Base-by-base conservation (phyloP, 2,113 vertebrate genomes). In the Dolichallabes microphthalmus region DNA sequence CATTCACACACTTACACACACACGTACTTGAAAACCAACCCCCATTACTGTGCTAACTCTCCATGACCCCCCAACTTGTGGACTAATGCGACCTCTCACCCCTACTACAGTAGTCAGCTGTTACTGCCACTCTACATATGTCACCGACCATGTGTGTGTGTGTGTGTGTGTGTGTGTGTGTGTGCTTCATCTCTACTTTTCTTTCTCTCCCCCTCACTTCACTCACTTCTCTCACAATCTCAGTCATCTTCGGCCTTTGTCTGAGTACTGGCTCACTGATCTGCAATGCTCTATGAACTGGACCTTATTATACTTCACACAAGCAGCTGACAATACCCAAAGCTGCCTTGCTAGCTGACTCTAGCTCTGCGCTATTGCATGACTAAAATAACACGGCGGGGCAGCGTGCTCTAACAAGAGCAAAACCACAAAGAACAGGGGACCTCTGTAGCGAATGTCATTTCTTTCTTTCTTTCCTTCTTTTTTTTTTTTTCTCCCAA, bases 331-430 rank as follows among this genome's bases (percentile, higher is more conserved):
- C 80, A 88, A 89, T 85, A 88, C 79, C 82, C 79, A 80, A 17
- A 77, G 83, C 73, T 60, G 78, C 58, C 30, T 74, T 27, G 30
- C 86, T 71, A 77, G 84, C 78, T 80, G 81, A 89, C 82, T 85
- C 88, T 61, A 69, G 61, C 50, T 58, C 74, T 69, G 69, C 22
- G 61, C 85, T 66, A 39, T 25, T 50, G 71, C 68, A 83, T 84
- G 71, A 83, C 88, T 82, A 88, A 89, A 89, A 88, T 88, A 89
- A 87, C 85, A 86, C 7, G 81, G 80, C 77, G 81, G 61, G n/a
- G 32, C 71, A 52, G 45, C 50, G 5, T 57, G 58, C 58, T 45
- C 66, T 66, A 61, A 80, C 74, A 82, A 57, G 77, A 76, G 69
- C 30, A 32, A 9, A 19, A 19, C 66, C 61, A 82, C 17, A 58